Percentiles rank a stretch among this genome's conserved stretches.
These are phyloP conservation scores for Liolophura sinensis DNA, from an alignment of 1,140 invertebrate genomes.

Conservation along the genomic window DNA sequence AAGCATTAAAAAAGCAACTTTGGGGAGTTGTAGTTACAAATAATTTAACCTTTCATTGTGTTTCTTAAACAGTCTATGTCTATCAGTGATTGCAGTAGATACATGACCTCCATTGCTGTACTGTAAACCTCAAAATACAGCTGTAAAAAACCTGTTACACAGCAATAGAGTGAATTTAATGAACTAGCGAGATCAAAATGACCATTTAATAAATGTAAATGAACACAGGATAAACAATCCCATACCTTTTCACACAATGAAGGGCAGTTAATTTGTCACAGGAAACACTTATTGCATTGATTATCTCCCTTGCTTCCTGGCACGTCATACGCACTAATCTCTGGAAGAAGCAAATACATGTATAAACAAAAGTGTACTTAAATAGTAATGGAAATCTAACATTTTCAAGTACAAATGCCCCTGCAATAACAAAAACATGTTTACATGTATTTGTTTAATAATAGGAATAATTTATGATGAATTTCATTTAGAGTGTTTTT, in stretches of 20 bases:
- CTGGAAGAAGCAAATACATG: constrained; percentile 27
- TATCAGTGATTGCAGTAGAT: no score
- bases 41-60: no score
- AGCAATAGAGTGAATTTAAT: no score
- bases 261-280: constrained; percentile 53
- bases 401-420: not conserved
- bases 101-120: no score
- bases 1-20: no score
- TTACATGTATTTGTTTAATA: not conserved
- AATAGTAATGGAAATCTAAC: not conserved
- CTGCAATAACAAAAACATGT: not conserved
- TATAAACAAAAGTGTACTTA: not conserved
- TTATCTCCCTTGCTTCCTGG: constrained; percentile 46
- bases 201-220: not conserved
- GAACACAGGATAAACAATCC: not conserved
- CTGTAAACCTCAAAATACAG: no score
- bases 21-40: no score
- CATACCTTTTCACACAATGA: constrained; percentile 53
- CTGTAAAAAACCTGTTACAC: no score
- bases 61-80: no score
- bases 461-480: not conserved
- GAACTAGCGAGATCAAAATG: no score
- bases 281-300: constrained; percentile 46
- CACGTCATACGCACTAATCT: constrained; percentile 53
- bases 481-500: not conserved